Conservation (phyloP, 2,797 vertebrate genomes). For the Aulostomus chinensis region DNA sequence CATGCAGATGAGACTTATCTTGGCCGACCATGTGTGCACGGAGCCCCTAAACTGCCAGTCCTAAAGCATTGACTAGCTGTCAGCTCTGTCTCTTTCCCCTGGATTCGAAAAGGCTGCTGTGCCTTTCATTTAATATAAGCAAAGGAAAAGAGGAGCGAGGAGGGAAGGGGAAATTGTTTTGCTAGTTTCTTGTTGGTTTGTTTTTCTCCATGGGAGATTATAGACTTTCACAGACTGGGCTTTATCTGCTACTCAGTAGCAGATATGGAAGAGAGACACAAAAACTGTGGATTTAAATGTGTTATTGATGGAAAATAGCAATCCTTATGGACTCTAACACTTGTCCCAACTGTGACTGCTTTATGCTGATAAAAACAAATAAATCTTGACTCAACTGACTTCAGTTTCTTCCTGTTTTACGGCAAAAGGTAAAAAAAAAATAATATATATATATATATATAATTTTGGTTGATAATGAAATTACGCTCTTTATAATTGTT, state of each 20-base stretch:
- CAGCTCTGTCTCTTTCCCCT: constrained; percentile 73
- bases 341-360: constrained; percentile 17
- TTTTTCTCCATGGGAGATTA: constrained; percentile 66
- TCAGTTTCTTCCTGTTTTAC: too few relatives aligned
- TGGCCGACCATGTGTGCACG: constrained; percentile 78
- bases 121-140: constrained; percentile 76
- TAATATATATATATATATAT: too few relatives aligned
- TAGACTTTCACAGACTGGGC: constrained; percentile 51
- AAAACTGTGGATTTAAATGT: constrained; percentile 54
- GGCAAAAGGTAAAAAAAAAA: too few relatives aligned
- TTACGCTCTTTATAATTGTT: too few relatives aligned
- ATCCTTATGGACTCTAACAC: constrained; percentile 31
- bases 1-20: constrained; percentile 88
- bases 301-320: constrained; percentile 57
- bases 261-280: constrained; percentile 53
- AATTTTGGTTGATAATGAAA: too few relatives aligned
- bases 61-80: constrained; percentile 83
- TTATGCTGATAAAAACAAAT: constrained; percentile 9
- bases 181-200: constrained; percentile 65
- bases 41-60: constrained; percentile 81
- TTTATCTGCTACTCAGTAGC: constrained; percentile 60
- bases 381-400: too few relatives aligned
- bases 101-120: constrained; percentile 69
- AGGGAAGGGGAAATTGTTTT: constrained; percentile 56
- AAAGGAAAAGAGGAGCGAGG: constrained; percentile 52